Evolutionary conservation across 2,113 vertebrate genomes (phyloP), one percentile per base, ranked within the genome.

Genomic region (Panurus biarmicus): DNA sequence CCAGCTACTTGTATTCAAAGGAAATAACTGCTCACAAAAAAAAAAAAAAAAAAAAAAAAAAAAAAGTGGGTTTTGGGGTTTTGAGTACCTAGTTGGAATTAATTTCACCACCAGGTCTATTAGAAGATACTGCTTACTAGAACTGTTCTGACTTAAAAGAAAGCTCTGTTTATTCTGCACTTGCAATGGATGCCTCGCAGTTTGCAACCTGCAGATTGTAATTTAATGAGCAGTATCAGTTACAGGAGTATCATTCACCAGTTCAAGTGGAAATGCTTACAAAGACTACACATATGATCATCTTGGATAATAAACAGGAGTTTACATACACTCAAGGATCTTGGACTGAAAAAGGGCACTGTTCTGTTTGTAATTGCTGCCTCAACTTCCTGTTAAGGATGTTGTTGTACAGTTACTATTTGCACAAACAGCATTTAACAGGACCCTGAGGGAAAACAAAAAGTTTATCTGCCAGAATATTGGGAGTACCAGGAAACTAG

Each of bases 181-280:
- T 66, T 73, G 87, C 50, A 96, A 95, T 8, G 12, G 66, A 95
- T 79, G 81, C 54, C 77, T 56, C 40, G 54, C 13, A n/a, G 64
- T 21, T 28, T 80, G 25, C 60, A 81, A 66, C 36, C 53, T 80
- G 78, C 66, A 73, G 57, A 91, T 90, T 81, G 76, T 14, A 87
- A 21, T 94, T 96, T 94, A 95, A 96, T 93, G 72, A 96, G 88
- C 36, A 60, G n/a, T 86, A 88, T 94, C 85, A 26, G 51, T 96
- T 96, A 79, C 95, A 87, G 53, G 35, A 67, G 33, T 28, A 42
- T 85, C 67, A 74, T 64, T 89, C 64, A 78, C 48, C 62, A 60
- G 16, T 79, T 60, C 45, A 80, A 23, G 19, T 69, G 18, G 45
- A 74, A 91, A 72, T 88, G 50, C 18, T 57, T 40, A 44, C 26